Evolutionary conservation across 2,113 vertebrate genomes (phyloP).

Genomic region (Leuciscus idus): DNA sequence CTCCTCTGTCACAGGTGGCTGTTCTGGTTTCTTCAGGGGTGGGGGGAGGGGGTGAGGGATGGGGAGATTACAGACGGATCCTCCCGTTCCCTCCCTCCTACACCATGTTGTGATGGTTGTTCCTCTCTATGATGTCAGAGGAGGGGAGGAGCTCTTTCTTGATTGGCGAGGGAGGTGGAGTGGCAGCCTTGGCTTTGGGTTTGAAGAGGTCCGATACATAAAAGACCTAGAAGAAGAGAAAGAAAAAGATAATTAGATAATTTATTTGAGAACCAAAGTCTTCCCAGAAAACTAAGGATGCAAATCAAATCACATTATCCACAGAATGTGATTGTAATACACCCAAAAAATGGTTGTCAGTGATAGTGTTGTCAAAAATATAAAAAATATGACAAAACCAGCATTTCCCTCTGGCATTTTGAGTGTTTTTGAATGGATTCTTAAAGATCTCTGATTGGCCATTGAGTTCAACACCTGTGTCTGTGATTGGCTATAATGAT

Average conservation of each 20-base stretch:
- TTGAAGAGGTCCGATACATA: conserved; percentile 98
- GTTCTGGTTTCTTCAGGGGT: conserved; percentile 57
- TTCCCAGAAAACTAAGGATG: background rate
- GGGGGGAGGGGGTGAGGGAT: background rate
- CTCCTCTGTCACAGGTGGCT: conserved; percentile 60
- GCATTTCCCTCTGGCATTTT: too few species aligned
- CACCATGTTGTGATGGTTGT: conserved; percentile 96
- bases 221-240: conserved; percentile 81
- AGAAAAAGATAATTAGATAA: background rate
- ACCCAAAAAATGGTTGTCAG: background rate
- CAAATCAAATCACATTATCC: background rate
- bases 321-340: background rate
- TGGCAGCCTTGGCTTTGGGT: conserved; percentile 79
- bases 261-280: background rate
- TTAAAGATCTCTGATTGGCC: too few species aligned
- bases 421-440: too few species aligned
- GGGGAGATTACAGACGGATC: conserved; percentile 12
- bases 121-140: conserved; percentile 94
- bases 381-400: too few species aligned
- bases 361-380: too few species aligned
- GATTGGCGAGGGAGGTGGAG: conserved; percentile 83
- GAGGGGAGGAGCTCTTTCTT: conserved; percentile 94
- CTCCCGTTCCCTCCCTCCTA: conserved; percentile 60
- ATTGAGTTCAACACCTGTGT: too few species aligned
- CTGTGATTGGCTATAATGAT: too few species aligned